Percentiles rank a stretch among this genome's conserved stretches.
These are phyloP conservation scores for Amiota communis DNA, from an alignment of 2,888 invertebrate genomes.

Conservation along the genomic window DNA sequence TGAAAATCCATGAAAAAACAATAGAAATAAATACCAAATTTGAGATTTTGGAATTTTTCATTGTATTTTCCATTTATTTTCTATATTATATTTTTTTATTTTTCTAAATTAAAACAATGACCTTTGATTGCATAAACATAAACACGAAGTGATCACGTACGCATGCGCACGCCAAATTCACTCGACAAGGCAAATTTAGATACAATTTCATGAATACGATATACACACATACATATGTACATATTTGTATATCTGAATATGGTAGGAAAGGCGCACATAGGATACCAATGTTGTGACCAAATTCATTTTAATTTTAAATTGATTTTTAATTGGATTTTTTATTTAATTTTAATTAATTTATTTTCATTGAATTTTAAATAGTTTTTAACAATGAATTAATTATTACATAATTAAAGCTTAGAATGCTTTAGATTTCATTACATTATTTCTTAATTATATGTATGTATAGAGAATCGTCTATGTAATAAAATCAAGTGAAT, in stretches of 20 bases:
- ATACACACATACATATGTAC: too few relatives aligned
- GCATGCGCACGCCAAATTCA: conserved; percentile 13
- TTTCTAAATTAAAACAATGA: conserved; percentile 58
- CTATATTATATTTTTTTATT: background rate
- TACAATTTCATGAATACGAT: background rate
- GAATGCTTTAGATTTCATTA: background rate
- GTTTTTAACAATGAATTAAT: background rate
- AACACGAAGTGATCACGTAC: conserved; percentile 53
- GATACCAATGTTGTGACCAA: conserved; percentile 17
- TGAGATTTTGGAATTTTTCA: background rate
- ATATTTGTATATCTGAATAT: background rate
- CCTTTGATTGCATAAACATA: conserved; percentile 60
- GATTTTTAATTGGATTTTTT: conserved; percentile 13
- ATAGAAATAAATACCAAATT: background rate
- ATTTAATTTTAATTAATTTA: background rate
- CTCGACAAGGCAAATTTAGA: background rate
- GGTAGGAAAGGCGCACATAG: conserved; percentile 4
- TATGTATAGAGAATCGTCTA: background rate
- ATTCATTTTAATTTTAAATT: conserved; percentile 18
- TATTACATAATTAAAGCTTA: background rate
- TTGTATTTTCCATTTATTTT: background rate
- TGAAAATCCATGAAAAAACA: background rate
- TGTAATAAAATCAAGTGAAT: too few relatives aligned
- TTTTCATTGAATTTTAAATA: background rate
- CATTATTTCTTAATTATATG: too few relatives aligned